These are phyloP conservation scores for Onychomys torridus DNA, from an alignment of 2,797 vertebrate species.

Conservation along the genomic window DNA sequence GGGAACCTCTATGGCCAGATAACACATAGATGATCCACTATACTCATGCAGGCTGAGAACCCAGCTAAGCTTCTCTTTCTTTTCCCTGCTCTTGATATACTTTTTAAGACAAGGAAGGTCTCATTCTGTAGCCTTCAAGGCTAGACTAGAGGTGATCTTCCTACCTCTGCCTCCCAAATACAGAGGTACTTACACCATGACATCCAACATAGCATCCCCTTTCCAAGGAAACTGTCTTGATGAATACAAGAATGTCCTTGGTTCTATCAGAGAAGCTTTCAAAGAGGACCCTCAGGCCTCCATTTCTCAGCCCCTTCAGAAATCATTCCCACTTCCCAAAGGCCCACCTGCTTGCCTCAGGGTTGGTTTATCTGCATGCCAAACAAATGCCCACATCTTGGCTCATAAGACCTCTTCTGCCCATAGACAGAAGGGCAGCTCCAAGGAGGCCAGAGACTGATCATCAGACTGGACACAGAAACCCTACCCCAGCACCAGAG, in stretches of 20 bases:
- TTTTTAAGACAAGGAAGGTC: not conserved
- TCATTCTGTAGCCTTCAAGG: not conserved
- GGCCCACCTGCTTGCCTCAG: not conserved
- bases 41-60: not conserved
- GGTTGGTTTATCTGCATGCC: not conserved
- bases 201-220: not conserved
- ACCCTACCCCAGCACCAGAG: not conserved
- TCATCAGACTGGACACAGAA: not conserved
- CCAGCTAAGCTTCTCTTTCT: not conserved
- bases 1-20: not conserved
- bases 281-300: not conserved
- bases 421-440: not conserved
- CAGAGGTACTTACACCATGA: not conserved
- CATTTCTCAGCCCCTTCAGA: not conserved
- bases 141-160: not conserved
- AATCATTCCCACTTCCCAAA: not conserved
- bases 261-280: not conserved
- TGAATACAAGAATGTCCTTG: not conserved
- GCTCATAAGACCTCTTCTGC: not conserved
- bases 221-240: not conserved
- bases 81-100: not conserved
- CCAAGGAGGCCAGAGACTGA: not conserved
- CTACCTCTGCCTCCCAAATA: not conserved
- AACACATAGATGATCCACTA: not conserved
- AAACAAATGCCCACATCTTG: not conserved